These are phyloP conservation scores for Muscina levida DNA, from an alignment of 2,888 invertebrate genomes.

Conservation along the genomic window DNA sequence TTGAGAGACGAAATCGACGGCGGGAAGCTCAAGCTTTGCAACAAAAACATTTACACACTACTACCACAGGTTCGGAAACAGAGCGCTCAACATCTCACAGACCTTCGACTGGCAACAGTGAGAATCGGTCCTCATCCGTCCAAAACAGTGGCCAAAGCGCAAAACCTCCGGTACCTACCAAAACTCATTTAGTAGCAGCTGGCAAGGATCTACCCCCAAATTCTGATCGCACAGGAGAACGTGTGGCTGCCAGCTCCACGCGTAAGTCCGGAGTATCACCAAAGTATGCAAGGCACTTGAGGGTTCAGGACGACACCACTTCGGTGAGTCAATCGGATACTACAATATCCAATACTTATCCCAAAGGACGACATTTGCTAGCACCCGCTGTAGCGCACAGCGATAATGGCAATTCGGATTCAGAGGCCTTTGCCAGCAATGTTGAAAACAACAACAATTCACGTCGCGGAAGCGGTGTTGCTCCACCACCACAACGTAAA, in stretches of 20 bases:
- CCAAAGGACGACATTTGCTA: slow-evolving; percentile 75
- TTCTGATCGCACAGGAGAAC: slow-evolving; percentile 69
- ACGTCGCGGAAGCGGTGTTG: slow-evolving; percentile 54
- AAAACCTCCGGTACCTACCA: slow-evolving; percentile 76
- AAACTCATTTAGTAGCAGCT: slow-evolving; percentile 71
- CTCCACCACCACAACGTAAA: slow-evolving; percentile 80
- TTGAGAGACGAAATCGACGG: slow-evolving; percentile 87
- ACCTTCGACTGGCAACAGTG: slow-evolving; percentile 81
- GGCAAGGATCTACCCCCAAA: slow-evolving; percentile 53
- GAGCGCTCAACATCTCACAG: slow-evolving; percentile 88
- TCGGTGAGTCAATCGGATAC: slow-evolving; percentile 79
- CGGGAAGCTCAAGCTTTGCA: slow-evolving; percentile 81
- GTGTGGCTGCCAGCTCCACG: slow-evolving; percentile 50
- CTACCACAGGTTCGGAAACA: slow-evolving; percentile 89
- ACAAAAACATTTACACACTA: slow-evolving; percentile 80
- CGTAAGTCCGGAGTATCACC: slow-evolving; percentile 76
- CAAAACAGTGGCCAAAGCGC: slow-evolving; percentile 54
- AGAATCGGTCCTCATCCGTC: slow-evolving; percentile 75
- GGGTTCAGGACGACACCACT: slow-evolving; percentile 76
- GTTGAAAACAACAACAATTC: slow-evolving; percentile 80
- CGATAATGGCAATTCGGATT: slow-evolving; percentile 79
- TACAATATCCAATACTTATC: slow-evolving; percentile 79
- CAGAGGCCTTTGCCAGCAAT: slow-evolving; percentile 78
- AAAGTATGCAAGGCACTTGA: slow-evolving; percentile 78
- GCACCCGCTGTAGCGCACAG: slow-evolving; percentile 72